A percentile compares a stretch with the other conserved stretches of the same genome.
These are phyloP conservation scores for Cataglyphis albicans DNA, from an alignment of 2,888 invertebrate species.

Conservation along the genomic window DNA sequence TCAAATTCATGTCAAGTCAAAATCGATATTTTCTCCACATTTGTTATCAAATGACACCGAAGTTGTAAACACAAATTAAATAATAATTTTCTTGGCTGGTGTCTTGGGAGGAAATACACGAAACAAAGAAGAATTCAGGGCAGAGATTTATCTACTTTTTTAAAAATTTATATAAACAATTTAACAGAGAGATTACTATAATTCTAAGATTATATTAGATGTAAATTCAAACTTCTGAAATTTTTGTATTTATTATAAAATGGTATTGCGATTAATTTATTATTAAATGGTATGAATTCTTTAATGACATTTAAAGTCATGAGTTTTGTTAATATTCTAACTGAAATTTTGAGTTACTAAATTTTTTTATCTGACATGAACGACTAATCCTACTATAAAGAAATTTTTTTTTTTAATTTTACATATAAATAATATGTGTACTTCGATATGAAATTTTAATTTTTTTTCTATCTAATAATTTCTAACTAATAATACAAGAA, in stretches of 20 bases:
- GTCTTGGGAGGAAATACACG: neutral
- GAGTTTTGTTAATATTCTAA: neutral
- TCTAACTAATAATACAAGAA: neutral
- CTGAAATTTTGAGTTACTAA: neutral
- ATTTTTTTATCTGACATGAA: neutral
- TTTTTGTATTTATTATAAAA: neutral
- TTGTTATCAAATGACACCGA: neutral
- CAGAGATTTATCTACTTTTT: neutral
- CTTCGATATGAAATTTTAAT: neutral
- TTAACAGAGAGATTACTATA: neutral
- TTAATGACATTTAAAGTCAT: neutral
- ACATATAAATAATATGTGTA: neutral
- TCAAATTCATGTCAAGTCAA: neutral
- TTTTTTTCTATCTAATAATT: neutral
- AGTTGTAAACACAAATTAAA: neutral
- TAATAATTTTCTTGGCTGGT: neutral
- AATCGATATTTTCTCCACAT: neutral
- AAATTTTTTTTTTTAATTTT: neutral
- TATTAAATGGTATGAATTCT: neutral
- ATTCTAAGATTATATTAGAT: neutral
- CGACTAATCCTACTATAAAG: neutral
- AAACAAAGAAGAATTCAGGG: neutral
- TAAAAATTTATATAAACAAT: neutral
- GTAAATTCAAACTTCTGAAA: neutral
- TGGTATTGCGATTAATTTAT: neutral